Base-by-base conservation (phyloP, 2,797 vertebrate species). In the Otus scops region DNA sequence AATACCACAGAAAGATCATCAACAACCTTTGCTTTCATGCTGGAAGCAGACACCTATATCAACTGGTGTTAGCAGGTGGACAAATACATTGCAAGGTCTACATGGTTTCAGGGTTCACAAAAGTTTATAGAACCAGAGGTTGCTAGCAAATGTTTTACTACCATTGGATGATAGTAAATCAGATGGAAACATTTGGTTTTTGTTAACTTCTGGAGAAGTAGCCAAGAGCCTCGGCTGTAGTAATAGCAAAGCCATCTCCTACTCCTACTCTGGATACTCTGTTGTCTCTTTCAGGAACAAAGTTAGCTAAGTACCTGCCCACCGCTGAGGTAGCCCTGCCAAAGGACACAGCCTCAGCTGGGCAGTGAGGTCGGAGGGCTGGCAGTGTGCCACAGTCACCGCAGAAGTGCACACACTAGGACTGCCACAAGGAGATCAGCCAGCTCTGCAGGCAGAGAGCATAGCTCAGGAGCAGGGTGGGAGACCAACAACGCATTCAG, bases 81-180 rank as follows among this genome's bases (percentile, higher is more conserved):
- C 64, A 94, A 83, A 94, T 74, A 74, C 43, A 57, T 82, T 64
- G 43, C 51, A 95, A 79, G 74, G 9, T 68, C 78, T 85, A 27
- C 23, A 14, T 6, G 22, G 11, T 67, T 92, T 88, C 51, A 74
- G 81, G 48, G 41, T 64, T 92, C 60, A 85, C 91, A 74, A 85
- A 96, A 91, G 68, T 80, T 93, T 91, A 88, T 77, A 70, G 81
- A 92, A 27, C 14, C 38, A 80, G 60, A 41, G 22, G 54, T 57
- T 91, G 59, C 47, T 67, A 89, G 41, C 6, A 89, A 64, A 65
- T 63, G 6, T 77, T 90, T 94, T 90, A 91, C 39, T 88, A 34
- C 60, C 48, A n/a, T 65, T 23, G 57, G 18, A 38, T 32, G 36
- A 14, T 38, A 60, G 60, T 89, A 92, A 94, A 94, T 92, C 41